Evolutionary conservation across 2,888 invertebrate species (phyloP).

Genomic region (Eledone cirrhosa): DNA sequence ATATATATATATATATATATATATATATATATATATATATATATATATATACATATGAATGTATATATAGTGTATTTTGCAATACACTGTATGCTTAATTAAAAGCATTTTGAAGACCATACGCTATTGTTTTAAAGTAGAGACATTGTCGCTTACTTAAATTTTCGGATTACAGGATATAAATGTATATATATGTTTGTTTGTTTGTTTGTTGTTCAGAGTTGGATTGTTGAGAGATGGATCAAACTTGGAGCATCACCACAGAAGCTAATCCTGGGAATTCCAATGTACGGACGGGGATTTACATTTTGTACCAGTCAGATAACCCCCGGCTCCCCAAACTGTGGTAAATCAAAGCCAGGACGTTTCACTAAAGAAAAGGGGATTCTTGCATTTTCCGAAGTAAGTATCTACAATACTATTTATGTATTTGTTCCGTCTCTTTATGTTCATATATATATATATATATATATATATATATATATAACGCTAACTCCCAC

Average conservation of each 20-base stretch:
- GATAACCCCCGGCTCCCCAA: conserved; percentile 42
- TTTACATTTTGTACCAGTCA: conserved; percentile 77
- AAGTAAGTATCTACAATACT: conserved; percentile 45
- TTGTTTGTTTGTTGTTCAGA: conserved; percentile 37
- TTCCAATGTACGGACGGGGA: conserved; percentile 92
- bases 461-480: conserved; percentile 14
- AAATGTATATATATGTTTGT: too few species aligned
- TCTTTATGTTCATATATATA: not conserved
- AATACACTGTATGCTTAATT: not conserved
- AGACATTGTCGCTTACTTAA: too few species aligned
- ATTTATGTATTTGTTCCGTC: not conserved
- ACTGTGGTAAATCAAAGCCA: conserved; percentile 41
- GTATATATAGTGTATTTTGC: not conserved
- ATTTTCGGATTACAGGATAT: too few species aligned
- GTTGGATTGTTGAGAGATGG: conserved; percentile 44
- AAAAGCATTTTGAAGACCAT: not conserved
- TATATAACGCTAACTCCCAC: too few species aligned
- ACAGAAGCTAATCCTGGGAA: conserved; percentile 90
- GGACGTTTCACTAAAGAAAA: conserved; percentile 44
- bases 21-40: not conserved
- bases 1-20: not conserved
- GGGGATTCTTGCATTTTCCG: conserved; percentile 53
- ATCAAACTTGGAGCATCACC: conserved; percentile 81
- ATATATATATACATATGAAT: not conserved
- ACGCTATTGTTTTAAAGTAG: too few species aligned